phyloP scores from a whole-genome alignment of 2,113 vertebrate genomes.

The Varanus komodoensis region DNA sequence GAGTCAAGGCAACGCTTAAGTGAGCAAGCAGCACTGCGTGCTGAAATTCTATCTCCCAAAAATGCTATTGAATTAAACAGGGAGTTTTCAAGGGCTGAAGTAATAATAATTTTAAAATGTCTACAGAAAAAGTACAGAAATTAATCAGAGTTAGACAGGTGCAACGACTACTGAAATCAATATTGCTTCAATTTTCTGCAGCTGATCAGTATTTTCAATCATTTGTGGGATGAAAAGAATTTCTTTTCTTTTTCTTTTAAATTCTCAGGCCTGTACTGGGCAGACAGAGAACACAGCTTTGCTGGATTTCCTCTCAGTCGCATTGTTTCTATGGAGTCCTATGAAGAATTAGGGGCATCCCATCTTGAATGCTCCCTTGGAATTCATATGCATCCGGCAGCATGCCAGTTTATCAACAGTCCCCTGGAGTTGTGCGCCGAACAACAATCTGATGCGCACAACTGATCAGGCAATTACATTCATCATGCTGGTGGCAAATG shows the following conservation, averaged over 20 bases:
- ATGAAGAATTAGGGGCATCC: neutral
- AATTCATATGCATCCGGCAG: neutral
- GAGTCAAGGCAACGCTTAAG: neutral
- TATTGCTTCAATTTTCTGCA: conserved; percentile 32
- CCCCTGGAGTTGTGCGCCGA: neutral
- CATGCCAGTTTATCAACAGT: neutral
- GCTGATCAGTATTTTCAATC: conserved; percentile 42
- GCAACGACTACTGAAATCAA: conserved; percentile 15
- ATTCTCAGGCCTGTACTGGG: neutral
- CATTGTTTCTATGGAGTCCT: neutral
- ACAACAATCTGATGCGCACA: neutral
- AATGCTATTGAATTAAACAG: neutral
- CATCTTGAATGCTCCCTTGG: no score
- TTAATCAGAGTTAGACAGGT: conserved; percentile 37
- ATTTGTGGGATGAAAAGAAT: conserved; percentile 17
- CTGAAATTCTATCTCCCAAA: neutral
- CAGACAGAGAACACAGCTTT: neutral
- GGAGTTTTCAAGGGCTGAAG: neutral
- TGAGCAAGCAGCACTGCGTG: neutral
- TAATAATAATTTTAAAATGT: conserved; percentile 13
- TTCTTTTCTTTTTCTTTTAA: conserved; percentile 14
- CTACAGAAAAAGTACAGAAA: neutral
- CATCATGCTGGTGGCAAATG: no score
- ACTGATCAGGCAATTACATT: neutral
- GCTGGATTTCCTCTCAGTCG: neutral